These are phyloP conservation scores for Hypotaenidia okinawae DNA, from an alignment of 2,797 vertebrate genomes.

Conservation along the genomic window DNA sequence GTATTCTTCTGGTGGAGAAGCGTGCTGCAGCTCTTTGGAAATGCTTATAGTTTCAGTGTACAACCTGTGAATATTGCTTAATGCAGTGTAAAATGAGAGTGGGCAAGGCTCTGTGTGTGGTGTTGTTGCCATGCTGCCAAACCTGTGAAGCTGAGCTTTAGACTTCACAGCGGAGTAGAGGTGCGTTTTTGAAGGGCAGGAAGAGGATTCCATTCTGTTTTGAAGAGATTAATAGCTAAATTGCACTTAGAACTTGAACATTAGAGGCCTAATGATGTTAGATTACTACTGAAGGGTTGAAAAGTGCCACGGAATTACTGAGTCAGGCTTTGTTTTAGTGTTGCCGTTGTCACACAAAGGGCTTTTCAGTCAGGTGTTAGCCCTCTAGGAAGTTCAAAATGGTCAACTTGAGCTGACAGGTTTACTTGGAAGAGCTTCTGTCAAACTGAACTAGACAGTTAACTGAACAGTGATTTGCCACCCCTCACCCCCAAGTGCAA, in stretches of 20 bases:
- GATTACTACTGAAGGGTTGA: neutral
- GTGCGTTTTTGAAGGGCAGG: neutral
- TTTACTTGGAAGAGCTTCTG: constrained; percentile 34
- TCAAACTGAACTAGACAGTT: neutral
- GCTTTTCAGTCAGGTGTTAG: constrained; percentile 7
- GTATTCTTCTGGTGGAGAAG: neutral
- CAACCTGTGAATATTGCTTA: neutral
- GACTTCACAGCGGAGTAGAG: neutral
- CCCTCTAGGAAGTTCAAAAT: constrained; percentile 31
- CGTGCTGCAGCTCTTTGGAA: neutral
- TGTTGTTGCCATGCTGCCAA: neutral
- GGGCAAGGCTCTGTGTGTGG: neutral
- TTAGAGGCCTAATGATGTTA: neutral
- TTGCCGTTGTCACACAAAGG: neutral
- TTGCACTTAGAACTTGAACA: neutral
- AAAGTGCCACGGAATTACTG: neutral
- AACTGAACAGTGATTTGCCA: constrained; percentile 8
- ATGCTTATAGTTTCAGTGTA: neutral
- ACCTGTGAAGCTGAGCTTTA: neutral
- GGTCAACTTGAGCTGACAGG: neutral
- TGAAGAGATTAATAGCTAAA: neutral
- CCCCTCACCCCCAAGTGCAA: neutral
- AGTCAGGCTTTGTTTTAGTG: neutral
- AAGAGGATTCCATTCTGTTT: neutral
- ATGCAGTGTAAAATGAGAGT: neutral